Evolutionary conservation across 2,113 vertebrate genomes (phyloP).

Genomic region (Chitala chitala): DNA sequence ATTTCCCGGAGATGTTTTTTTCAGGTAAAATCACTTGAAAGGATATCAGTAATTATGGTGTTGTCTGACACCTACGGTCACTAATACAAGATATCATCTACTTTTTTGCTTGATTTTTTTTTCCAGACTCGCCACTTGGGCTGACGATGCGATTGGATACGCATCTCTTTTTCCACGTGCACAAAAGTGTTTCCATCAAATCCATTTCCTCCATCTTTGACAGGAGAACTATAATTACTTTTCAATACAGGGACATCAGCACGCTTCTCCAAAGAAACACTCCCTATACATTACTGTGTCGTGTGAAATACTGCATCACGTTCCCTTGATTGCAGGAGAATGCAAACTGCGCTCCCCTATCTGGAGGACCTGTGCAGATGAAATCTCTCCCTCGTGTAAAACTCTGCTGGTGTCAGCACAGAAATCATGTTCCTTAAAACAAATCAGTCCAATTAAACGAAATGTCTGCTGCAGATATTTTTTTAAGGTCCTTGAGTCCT

Average conservation of each 20-base stretch:
- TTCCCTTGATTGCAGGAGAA: conserved; percentile 57
- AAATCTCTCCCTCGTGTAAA: conserved; percentile 56
- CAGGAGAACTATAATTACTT: conserved; percentile 67
- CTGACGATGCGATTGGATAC: conserved; percentile 52
- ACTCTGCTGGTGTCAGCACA: conserved; percentile 55
- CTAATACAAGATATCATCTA: conserved; percentile 18
- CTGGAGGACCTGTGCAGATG: conserved; percentile 51
- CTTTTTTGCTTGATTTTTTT: conserved; percentile 37
- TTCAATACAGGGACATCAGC: conserved; percentile 68
- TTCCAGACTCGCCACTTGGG: background rate
- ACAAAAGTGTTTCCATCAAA: conserved; percentile 65
- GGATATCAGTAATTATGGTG: conserved; percentile 32
- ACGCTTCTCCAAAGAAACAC: conserved; percentile 53
- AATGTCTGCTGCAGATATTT: conserved; percentile 44
- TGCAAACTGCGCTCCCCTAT: conserved; percentile 51
- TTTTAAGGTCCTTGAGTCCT: conserved; percentile 41
- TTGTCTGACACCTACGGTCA: conserved; percentile 36
- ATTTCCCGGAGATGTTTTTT: conserved; percentile 28
- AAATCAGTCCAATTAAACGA: conserved; percentile 30
- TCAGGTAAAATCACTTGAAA: conserved; percentile 35
- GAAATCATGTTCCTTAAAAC: conserved; percentile 48
- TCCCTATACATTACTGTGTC: conserved; percentile 68
- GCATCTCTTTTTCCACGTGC: conserved; percentile 61
- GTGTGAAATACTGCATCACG: conserved; percentile 59
- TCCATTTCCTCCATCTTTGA: conserved; percentile 68